Conservation (phyloP, 2,113 vertebrate genomes). For the Protobothrops flavoviridis region DNA sequence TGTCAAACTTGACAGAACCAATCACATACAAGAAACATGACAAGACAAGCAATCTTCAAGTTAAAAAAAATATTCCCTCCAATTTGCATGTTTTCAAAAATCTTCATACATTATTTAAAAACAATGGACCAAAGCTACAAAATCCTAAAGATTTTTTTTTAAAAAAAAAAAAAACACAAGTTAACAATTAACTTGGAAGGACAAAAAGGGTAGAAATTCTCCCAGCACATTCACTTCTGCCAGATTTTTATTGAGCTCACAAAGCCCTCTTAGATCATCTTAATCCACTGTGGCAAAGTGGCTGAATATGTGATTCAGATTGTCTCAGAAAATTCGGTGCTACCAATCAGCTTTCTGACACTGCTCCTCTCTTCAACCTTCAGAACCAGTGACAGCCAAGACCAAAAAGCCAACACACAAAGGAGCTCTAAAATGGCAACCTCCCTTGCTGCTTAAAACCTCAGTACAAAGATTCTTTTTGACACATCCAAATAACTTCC, state of each 20-base stretch:
- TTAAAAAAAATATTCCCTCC: constrained; percentile 76
- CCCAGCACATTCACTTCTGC: constrained; percentile 77
- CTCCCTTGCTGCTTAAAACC: constrained; percentile 81
- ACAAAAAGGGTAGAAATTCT: constrained; percentile 90
- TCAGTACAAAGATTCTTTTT: constrained; percentile 83
- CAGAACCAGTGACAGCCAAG: constrained; percentile 91
- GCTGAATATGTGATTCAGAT: constrained; percentile 94
- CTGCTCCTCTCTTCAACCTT: constrained; percentile 88
- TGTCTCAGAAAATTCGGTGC: constrained; percentile 89
- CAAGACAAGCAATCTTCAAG: constrained; percentile 80
- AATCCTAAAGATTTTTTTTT: constrained; percentile 63
- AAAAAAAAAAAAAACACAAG: neutral
- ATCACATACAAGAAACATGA: constrained; percentile 78
- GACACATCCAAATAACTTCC: constrained; percentile 81
- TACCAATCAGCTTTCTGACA: constrained; percentile 93
- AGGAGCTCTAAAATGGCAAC: constrained; percentile 85
- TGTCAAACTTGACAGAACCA: constrained; percentile 84
- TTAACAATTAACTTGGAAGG: constrained; percentile 90
- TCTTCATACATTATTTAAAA: constrained; percentile 86
- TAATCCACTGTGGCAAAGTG: constrained; percentile 96
- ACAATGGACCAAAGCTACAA: constrained; percentile 71
- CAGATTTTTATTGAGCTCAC: constrained; percentile 92
- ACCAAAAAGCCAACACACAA: constrained; percentile 91
- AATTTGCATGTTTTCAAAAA: constrained; percentile 84
- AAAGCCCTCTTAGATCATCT: constrained; percentile 92